Percentiles rank a stretch among this genome's conserved stretches.
phyloP scores from a whole-genome alignment of 2,113 vertebrate species.

The Herpetotheres cachinnans region DNA sequence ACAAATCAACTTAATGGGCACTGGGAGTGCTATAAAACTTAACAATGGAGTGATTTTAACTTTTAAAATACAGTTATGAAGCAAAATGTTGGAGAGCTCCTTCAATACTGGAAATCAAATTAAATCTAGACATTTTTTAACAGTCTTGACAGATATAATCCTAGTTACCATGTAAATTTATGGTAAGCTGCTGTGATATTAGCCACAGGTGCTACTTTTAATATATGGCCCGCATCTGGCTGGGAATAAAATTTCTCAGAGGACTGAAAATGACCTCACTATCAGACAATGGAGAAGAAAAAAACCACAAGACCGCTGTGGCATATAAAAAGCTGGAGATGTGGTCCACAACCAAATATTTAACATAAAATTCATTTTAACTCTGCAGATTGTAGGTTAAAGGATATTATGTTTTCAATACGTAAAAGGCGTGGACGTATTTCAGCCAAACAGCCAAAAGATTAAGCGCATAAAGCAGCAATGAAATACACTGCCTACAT shows the following conservation, averaged over 20 bases:
- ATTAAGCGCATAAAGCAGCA: constrained; percentile 63
- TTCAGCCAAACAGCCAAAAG: constrained; percentile 71
- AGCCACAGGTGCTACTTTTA: constrained; percentile 89
- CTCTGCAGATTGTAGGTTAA: constrained; percentile 67
- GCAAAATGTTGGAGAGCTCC: constrained; percentile 78
- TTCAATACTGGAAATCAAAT: constrained; percentile 87
- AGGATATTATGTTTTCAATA: constrained; percentile 75
- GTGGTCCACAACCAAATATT: constrained; percentile 71
- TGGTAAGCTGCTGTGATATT: constrained; percentile 86
- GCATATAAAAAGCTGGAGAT: constrained; percentile 79
- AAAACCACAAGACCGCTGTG: constrained; percentile 70
- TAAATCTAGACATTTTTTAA: constrained; percentile 85
- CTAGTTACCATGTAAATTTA: constrained; percentile 89
- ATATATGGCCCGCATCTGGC: constrained; percentile 85
- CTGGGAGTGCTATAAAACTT: constrained; percentile 82
- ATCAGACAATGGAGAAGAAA: constrained; percentile 80
- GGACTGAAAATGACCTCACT: constrained; percentile 85
- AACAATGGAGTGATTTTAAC: constrained; percentile 82
- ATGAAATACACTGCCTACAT: constrained; percentile 28
- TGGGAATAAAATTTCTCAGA: constrained; percentile 85
- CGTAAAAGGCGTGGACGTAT: constrained; percentile 63
- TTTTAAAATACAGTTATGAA: constrained; percentile 84
- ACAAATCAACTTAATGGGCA: constrained; percentile 84
- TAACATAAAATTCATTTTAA: constrained; percentile 73
- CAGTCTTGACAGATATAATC: constrained; percentile 86